These are phyloP conservation scores for Ophioninae sp. DNA, from an alignment of 2,888 invertebrate genomes.

Conservation along the genomic window DNA sequence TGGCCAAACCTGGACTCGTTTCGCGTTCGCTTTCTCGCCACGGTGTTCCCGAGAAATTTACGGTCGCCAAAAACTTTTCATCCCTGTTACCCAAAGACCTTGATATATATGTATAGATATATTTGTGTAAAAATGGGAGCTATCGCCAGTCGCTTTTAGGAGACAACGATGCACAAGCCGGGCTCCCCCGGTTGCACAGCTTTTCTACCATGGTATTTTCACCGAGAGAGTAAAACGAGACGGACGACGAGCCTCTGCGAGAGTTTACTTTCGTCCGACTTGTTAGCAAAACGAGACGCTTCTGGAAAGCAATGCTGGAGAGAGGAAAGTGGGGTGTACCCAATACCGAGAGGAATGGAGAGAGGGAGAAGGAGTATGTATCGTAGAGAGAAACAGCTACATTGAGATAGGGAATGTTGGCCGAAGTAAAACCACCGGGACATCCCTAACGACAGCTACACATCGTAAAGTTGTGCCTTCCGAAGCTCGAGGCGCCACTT, in stretches of 20 bases:
- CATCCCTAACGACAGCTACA: conserved; percentile 57
- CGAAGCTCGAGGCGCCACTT: conserved; percentile 4
- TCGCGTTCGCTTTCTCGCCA: conserved; percentile 15
- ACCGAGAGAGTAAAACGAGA: conserved; percentile 24
- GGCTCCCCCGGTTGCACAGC: conserved; percentile 14
- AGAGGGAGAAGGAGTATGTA: conserved; percentile 8
- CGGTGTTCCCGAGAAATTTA: conserved; percentile 55
- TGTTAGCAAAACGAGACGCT: conserved; percentile 57
- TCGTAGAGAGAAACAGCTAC: conserved; percentile 3
- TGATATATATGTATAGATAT: background rate
- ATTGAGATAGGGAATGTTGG: conserved; percentile 36
- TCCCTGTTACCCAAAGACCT: conserved; percentile 28
- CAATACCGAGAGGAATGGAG: background rate
- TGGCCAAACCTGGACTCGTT: conserved; percentile 21
- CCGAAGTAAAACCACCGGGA: conserved; percentile 57
- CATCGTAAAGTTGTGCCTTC: conserved; percentile 48
- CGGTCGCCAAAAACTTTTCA: conserved; percentile 59
- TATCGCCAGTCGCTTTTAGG: conserved; percentile 6
- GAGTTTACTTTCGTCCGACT: conserved; percentile 56
- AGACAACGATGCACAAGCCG: conserved; percentile 14
- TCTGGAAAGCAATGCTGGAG: conserved; percentile 10
- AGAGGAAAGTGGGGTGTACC: background rate
- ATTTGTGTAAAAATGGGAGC: background rate
- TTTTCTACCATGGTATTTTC: conserved; percentile 25
- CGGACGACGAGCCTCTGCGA: conserved; percentile 40